These are phyloP conservation scores for Drosophila subobscura DNA, from an alignment of 1,140 invertebrate genomes.

Conservation along the genomic window DNA sequence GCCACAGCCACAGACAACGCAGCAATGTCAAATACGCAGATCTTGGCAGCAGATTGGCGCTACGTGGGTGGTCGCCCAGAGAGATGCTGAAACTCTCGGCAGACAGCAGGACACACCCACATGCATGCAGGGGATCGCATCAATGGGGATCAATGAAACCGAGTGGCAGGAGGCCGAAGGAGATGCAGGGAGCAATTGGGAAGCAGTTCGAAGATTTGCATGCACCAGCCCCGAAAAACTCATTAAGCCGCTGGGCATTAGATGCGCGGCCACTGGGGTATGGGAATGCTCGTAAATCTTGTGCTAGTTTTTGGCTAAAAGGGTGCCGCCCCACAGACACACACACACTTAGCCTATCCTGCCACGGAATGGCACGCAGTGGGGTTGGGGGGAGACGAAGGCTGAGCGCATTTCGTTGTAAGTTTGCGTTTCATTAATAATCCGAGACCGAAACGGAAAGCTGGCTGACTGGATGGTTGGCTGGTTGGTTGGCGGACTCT, in stretches of 20 bases:
- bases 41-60: slow-evolving; percentile 66
- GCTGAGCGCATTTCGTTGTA: slow-evolving; percentile 75
- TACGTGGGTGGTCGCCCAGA: slow-evolving; percentile 62
- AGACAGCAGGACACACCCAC: slow-evolving; percentile 42
- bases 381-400: slow-evolving; percentile 19
- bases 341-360: not conserved
- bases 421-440: slow-evolving; percentile 80
- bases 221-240: slow-evolving; percentile 48
- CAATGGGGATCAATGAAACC: slow-evolving; percentile 46
- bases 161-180: not conserved
- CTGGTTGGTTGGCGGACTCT: slow-evolving; percentile 21
- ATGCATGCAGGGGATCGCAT: slow-evolving; percentile 1
- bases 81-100: not conserved
- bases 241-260: slow-evolving; percentile 64
- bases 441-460: slow-evolving; percentile 32
- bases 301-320: slow-evolving; percentile 44
- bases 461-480: not conserved
- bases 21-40: slow-evolving; percentile 79
- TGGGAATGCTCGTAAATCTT: slow-evolving; percentile 57
- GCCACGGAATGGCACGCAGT: slow-evolving; percentile 6
- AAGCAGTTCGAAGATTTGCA: slow-evolving; percentile 54
- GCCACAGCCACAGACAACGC: slow-evolving; percentile 28
- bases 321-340: slow-evolving; percentile 2
- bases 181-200: slow-evolving; percentile 1
- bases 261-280: slow-evolving; percentile 28